Conservation (phyloP, 2,888 invertebrate species). For the Galeruca laticollis region DNA sequence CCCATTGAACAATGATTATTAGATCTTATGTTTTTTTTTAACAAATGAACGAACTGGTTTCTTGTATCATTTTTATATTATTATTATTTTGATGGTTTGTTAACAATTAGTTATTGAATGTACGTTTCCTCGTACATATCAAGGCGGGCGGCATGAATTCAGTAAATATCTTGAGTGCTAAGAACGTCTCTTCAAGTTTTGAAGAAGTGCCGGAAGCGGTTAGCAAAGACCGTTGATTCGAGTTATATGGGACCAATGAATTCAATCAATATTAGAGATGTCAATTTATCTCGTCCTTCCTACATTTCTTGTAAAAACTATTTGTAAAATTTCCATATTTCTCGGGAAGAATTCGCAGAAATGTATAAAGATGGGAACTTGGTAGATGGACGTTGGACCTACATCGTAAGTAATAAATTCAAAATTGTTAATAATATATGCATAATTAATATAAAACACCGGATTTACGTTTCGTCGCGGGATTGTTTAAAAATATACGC, state of each 20-base stretch:
- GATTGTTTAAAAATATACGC: conserved; percentile 12
- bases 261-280: background rate
- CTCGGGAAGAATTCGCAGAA: background rate
- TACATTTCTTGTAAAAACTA: background rate
- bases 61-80: no score
- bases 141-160: background rate
- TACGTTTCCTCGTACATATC: background rate
- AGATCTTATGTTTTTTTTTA: no score
- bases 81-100: no score
- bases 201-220: background rate
- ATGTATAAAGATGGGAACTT: conserved; percentile 7
- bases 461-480: background rate
- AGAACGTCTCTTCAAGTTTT: background rate
- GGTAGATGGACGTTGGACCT: conserved; percentile 15
- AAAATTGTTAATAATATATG: conserved; percentile 3
- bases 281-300: background rate
- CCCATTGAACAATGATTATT: no score
- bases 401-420: background rate
- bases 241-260: background rate
- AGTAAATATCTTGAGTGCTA: background rate
- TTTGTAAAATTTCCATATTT: conserved; percentile 6
- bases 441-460: conserved; percentile 6
- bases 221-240: background rate
- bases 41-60: no score
- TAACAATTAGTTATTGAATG: no score